Conservation (phyloP, 2,113 vertebrate species). For the Eubucco bourcierii region DNA sequence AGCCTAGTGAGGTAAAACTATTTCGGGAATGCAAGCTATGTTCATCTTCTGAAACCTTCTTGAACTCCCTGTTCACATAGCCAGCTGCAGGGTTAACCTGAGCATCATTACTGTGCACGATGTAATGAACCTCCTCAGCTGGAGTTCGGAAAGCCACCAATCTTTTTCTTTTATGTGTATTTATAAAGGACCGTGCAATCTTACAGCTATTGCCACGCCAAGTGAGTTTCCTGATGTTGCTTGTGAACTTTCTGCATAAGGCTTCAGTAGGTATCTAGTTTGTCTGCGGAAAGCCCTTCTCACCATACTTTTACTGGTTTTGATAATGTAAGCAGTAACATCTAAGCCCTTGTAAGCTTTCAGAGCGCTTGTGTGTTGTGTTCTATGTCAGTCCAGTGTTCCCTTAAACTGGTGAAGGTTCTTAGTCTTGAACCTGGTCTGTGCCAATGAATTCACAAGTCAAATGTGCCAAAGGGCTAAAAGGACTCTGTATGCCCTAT, state of each 20-base stretch:
- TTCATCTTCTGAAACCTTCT: not conserved
- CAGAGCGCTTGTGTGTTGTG: not conserved
- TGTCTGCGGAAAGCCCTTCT: not conserved
- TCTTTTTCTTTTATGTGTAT: not conserved
- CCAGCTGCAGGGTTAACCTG: not conserved
- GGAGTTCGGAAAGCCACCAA: not conserved
- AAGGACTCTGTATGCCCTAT: not conserved
- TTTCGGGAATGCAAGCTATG: constrained; percentile 11
- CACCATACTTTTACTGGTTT: not conserved
- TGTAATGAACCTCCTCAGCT: not conserved
- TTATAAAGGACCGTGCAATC: not conserved
- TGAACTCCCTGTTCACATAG: not conserved
- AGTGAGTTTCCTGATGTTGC: accelerated
- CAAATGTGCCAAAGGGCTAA: not conserved
- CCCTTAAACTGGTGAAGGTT: not conserved
- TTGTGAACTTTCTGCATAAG: not conserved
- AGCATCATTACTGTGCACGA: not conserved
- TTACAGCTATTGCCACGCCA: accelerated
- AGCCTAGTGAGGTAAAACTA: not conserved
- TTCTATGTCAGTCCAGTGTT: not conserved
- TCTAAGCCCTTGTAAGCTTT: not conserved
- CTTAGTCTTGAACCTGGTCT: not conserved
- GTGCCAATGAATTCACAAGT: not conserved
- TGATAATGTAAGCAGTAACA: not conserved
- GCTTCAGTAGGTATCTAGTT: not conserved